Evolutionary conservation across 2,113 vertebrate species (phyloP).

Genomic region (Pelecanus crispus): DNA sequence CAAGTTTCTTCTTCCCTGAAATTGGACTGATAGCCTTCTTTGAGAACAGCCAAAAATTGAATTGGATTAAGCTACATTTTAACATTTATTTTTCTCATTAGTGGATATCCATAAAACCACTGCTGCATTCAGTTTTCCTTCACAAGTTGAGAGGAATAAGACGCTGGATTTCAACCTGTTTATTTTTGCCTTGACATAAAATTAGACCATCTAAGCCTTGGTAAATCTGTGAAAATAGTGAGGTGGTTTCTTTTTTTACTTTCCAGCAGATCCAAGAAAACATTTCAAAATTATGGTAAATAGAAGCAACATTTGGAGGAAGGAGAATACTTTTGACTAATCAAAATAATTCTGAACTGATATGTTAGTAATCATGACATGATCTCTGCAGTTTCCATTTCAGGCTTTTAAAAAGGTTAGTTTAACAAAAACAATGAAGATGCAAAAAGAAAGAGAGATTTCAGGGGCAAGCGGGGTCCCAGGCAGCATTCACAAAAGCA

Average conservation of each 20-base stretch:
- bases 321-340: not conserved
- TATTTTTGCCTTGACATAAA: not conserved
- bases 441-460: not conserved
- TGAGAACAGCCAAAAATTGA: not conserved
- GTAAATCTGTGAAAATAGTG: not conserved
- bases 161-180: not conserved
- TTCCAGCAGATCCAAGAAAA: not conserved
- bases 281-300: not conserved
- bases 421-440: not conserved
- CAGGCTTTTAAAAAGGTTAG: not conserved
- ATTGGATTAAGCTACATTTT: not conserved
- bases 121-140: not conserved
- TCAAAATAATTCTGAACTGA: not conserved
- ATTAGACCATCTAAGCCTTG: not conserved
- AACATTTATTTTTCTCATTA: not conserved
- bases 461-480: not conserved
- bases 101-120: not conserved
- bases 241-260: not conserved
- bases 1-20: not conserved
- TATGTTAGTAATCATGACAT: not conserved
- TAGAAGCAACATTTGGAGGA: not conserved
- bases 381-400: not conserved
- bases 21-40: not conserved
- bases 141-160: not conserved
- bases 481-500: not conserved